Base-by-base conservation (phyloP, 92 coral and sea anemone species). In the Parazoanthus swiftii region DNA sequence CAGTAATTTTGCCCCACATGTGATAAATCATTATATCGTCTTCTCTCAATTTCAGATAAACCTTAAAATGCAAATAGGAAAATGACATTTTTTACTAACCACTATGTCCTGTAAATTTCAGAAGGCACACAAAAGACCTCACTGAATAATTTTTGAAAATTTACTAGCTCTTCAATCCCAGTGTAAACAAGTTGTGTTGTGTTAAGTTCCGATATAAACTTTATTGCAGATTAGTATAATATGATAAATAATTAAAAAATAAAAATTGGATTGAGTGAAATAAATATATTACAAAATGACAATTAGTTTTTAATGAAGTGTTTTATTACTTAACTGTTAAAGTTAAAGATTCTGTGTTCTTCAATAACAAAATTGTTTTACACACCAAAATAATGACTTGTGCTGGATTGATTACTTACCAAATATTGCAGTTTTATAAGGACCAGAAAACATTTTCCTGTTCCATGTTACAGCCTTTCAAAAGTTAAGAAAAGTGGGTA, bases 41-140 rank as follows among this genome's bases (percentile, higher is more conserved):
- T 82, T 65, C 81, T 90, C 89, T 90, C 92, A 90, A 90, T 90
- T 58, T 86, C 89, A 86, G 92, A 65, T 76, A 90, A 85, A 79
- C 89, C 92, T 90, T 65, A 80, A 79, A 79, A 81, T 80, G 85
- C 50, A 65, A 81, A 81, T 81, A 81, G 18, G 74, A 68, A 58
- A 58, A 85, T 76, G 81, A 70, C 85, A 39, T 39, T 39, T 39
- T 39, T 39, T 39, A 39, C 4, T 2, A 39, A 39, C 42, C 33
- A 29, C 33, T 29, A 29, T 29, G 33, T 29, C 33, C 33, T 29
- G 33, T 29, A 29, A 29, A 29, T 29, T 29, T 29, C 0, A 44
- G 7, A 44, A 44, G 48, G 48, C 48, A 44, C 48, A 44, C 5
- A 44, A 44, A 44, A 44, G 48, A 44, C 48, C 48, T 44, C 48